Evolutionary conservation across 2,888 invertebrate species (phyloP).

Genomic region (Trachelus tabidus): DNA sequence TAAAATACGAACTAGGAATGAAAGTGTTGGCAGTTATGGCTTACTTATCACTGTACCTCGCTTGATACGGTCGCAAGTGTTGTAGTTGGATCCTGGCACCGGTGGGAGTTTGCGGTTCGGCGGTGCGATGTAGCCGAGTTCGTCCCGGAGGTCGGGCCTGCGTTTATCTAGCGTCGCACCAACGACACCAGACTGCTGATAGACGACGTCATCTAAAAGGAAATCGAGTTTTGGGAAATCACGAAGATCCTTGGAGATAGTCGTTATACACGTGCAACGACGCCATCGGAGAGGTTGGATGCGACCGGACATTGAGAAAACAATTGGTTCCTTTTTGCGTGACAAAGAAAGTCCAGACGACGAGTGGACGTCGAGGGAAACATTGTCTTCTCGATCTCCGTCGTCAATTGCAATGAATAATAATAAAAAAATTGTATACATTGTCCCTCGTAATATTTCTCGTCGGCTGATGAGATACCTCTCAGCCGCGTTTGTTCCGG

Average conservation of each 20-base stretch:
- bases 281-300: too few relatives aligned
- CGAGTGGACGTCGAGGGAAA: too few relatives aligned
- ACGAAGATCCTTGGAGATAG: too few relatives aligned
- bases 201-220: slow-evolving; percentile 85
- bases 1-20: slow-evolving; percentile 44
- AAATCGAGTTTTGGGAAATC: too few relatives aligned
- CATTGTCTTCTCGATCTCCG: background rate
- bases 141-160: slow-evolving; percentile 85
- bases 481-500: slow-evolving; percentile 79
- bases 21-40: slow-evolving; percentile 67
- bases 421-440: slow-evolving; percentile 55
- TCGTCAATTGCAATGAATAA: background rate
- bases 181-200: slow-evolving; percentile 84
- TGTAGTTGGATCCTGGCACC: slow-evolving; percentile 92
- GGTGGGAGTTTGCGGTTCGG: slow-evolving; percentile 93
- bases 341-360: too few relatives aligned
- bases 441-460: slow-evolving; percentile 67
- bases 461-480: slow-evolving; percentile 71
- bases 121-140: slow-evolving; percentile 92
- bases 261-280: too few relatives aligned
- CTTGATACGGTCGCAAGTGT: slow-evolving; percentile 93
- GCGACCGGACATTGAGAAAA: too few relatives aligned
- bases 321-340: too few relatives aligned
- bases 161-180: slow-evolving; percentile 84
- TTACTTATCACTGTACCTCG: slow-evolving; percentile 93